Conservation (phyloP, 2,888 invertebrate genomes). For the Brassicogethes aeneus region DNA sequence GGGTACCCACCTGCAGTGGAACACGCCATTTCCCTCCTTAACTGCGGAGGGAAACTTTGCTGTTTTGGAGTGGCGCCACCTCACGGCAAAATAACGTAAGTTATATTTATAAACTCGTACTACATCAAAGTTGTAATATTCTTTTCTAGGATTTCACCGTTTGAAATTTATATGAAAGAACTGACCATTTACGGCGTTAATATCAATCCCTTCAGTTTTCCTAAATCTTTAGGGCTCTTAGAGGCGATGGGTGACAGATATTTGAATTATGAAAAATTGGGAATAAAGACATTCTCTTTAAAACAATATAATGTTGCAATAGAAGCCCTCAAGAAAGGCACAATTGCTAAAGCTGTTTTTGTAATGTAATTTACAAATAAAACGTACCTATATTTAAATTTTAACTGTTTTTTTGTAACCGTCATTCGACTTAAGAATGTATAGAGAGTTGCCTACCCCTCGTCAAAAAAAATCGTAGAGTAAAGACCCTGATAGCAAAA, state of each 20-base stretch:
- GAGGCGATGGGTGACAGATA: slow-evolving; percentile 54
- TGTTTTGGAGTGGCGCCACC: slow-evolving; percentile 60
- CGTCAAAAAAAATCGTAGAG: too few species aligned
- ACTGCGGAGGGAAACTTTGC: slow-evolving; percentile 55
- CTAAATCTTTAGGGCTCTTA: slow-evolving; percentile 52
- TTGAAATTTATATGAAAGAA: slow-evolving; percentile 54
- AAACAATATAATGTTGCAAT: slow-evolving; percentile 48
- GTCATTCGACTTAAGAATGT: too few species aligned
- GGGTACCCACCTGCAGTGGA: slow-evolving; percentile 63
- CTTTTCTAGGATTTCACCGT: slow-evolving; percentile 47
- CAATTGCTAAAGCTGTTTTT: slow-evolving; percentile 54
- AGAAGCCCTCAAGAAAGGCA: slow-evolving; percentile 45
- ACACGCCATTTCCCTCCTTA: slow-evolving; percentile 47
- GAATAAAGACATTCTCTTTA: slow-evolving; percentile 48
- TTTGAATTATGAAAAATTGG: slow-evolving; percentile 50
- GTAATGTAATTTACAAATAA: slow-evolving; percentile 40
- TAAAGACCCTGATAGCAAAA: too few species aligned
- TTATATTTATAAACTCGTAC: not conserved
- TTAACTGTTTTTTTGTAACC: too few species aligned
- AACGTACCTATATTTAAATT: not conserved
- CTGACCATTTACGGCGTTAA: slow-evolving; percentile 54
- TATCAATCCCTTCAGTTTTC: slow-evolving; percentile 60
- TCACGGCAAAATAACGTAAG: slow-evolving; percentile 38
- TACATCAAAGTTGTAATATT: not conserved
- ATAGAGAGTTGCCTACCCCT: too few species aligned